Conservation (phyloP, 2,797 vertebrate species). For the Rousettus madagascariensis region DNA sequence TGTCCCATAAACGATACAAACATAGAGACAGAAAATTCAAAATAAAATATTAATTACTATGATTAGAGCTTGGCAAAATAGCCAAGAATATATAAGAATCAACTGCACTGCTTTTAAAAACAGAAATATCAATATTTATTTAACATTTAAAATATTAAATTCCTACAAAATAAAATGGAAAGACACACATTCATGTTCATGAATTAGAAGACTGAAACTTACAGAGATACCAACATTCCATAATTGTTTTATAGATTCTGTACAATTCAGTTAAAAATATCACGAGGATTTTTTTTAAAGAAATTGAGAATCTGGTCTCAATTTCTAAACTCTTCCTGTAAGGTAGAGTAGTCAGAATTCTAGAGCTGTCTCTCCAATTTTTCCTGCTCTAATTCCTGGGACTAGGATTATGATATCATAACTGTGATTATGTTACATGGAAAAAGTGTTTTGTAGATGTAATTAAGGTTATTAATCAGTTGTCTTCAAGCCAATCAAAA, state of each 20-base stretch:
- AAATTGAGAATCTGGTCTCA: not conserved
- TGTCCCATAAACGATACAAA: not conserved
- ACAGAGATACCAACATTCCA: not conserved
- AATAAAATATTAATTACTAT: not conserved
- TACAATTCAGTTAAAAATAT: not conserved
- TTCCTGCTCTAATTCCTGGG: not conserved
- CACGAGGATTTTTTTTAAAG: not conserved
- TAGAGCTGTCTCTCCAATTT: not conserved
- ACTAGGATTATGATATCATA: not conserved
- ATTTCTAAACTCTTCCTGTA: not conserved
- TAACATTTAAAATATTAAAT: not conserved
- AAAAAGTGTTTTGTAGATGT: not conserved
- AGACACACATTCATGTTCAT: not conserved
- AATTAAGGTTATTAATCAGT: not conserved
- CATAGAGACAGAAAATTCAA: not conserved
- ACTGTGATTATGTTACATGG: not conserved
- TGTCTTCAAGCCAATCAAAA: not conserved
- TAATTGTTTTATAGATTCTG: not conserved
- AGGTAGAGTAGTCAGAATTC: not conserved
- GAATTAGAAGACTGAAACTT: not conserved
- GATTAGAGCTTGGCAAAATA: not conserved
- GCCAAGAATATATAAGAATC: not conserved
- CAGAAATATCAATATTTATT: not conserved
- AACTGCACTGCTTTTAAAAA: not conserved
- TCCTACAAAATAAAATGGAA: not conserved